Evolutionary conservation across 2,797 vertebrate species (phyloP).

Genomic region (Cheirogaleus major): DNA sequence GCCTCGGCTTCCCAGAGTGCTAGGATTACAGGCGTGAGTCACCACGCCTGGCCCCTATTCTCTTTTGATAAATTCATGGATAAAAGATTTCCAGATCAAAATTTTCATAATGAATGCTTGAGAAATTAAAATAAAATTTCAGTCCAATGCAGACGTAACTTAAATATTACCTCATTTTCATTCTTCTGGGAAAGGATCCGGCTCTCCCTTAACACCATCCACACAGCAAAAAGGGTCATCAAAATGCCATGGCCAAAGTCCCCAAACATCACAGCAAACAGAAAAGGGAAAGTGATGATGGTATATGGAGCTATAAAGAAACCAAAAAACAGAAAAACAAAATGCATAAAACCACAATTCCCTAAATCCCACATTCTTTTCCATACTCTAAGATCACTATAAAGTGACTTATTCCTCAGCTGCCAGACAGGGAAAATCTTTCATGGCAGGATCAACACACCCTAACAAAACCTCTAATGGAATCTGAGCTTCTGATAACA

Average conservation of each 20-base stretch:
- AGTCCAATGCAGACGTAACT: not conserved
- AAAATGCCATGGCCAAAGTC: conserved; percentile 96
- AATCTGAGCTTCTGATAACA: not conserved
- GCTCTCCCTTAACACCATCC: conserved; percentile 96
- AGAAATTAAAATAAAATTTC: not conserved
- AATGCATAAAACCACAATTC: not conserved
- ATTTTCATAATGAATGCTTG: not conserved
- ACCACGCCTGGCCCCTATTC: not conserved
- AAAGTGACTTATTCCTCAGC: not conserved
- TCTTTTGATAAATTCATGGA: not conserved
- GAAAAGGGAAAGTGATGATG: conserved; percentile 98
- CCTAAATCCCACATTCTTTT: not conserved
- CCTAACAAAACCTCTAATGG: not conserved
- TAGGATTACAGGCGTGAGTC: too few relatives aligned
- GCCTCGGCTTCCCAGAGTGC: too few relatives aligned
- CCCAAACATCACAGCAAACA: conserved; percentile 99
- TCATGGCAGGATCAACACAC: not conserved
- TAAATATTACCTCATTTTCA: conserved; percentile 94
- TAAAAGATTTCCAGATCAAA: not conserved
- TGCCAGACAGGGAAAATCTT: not conserved
- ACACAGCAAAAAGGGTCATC: conserved; percentile 95
- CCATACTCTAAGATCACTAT: not conserved
- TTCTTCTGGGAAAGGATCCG: conserved; percentile 96
- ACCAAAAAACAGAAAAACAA: not conserved
- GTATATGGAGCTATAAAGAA: conserved; percentile 94